Conservation (phyloP, 2,113 vertebrate species). For the Urocynchramus pylzowi region DNA sequence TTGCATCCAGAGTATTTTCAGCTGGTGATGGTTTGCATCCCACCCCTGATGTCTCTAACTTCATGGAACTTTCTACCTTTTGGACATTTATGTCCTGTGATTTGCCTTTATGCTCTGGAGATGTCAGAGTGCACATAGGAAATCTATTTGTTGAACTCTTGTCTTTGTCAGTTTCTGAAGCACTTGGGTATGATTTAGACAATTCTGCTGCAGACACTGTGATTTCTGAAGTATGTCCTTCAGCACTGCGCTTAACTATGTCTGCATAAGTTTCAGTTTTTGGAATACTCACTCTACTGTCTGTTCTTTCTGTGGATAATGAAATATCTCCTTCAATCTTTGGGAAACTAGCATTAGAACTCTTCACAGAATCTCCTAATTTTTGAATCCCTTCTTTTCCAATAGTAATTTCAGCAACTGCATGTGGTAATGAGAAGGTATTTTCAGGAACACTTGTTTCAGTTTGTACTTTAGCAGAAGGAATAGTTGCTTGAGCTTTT, state of each 20-base stretch:
- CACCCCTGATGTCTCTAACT: background rate
- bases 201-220: background rate
- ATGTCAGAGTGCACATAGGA: background rate
- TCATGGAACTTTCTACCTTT: background rate
- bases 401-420: background rate
- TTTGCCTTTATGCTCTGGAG: background rate
- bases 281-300: background rate
- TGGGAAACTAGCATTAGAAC: background rate
- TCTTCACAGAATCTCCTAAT: background rate
- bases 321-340: background rate
- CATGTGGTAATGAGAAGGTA: background rate
- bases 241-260: background rate
- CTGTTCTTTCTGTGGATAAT: background rate
- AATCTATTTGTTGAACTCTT: background rate
- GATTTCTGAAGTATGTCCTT: background rate
- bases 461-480: background rate
- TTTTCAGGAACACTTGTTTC: slow-evolving; percentile 6
- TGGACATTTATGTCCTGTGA: background rate
- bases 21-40: background rate
- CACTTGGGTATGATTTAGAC: background rate
- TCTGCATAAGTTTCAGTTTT: background rate
- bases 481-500: background rate
- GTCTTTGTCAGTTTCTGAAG: background rate
- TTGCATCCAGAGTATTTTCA: slow-evolving; percentile 3
- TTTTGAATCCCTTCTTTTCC: slow-evolving; percentile 25